Conservation (phyloP, 2,113 vertebrate genomes). For the Oryzias javanicus region DNA sequence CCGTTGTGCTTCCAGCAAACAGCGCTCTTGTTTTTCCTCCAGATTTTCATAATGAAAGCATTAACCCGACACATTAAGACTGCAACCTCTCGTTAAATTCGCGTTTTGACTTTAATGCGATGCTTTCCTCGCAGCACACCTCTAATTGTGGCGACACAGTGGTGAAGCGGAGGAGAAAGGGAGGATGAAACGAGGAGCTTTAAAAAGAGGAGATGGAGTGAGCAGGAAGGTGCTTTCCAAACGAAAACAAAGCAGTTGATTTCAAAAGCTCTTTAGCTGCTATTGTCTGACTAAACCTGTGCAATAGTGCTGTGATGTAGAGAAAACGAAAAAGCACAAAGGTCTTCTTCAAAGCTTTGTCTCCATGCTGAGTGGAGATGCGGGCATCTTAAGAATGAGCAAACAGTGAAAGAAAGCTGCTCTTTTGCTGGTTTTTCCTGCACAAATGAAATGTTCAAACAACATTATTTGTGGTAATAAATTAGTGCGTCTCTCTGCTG, state of each 20-base stretch:
- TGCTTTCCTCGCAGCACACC: slow-evolving; percentile 31
- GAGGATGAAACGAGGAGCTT: slow-evolving; percentile 27
- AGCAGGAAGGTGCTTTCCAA: slow-evolving; percentile 16
- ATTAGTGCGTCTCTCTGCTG: slow-evolving; percentile 15
- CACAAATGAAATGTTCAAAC: slow-evolving; percentile 4
- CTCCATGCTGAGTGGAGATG: slow-evolving; percentile 4
- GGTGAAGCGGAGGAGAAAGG: slow-evolving; percentile 33
- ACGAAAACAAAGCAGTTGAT: slow-evolving; percentile 34
- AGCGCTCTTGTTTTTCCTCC: slow-evolving; percentile 17
- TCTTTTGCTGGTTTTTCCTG: not conserved
- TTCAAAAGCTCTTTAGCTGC: slow-evolving; percentile 17
- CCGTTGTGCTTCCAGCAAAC: slow-evolving; percentile 28
- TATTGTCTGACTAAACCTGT: not conserved
- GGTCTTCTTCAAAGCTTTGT: not conserved
- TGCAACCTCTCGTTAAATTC: slow-evolving; percentile 55
- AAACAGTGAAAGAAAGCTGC: not conserved
- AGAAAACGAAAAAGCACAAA: slow-evolving; percentile 7
- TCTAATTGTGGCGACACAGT: slow-evolving; percentile 30
- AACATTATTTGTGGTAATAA: not conserved
- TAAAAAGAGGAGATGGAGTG: slow-evolving; percentile 20
- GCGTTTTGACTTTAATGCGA: slow-evolving; percentile 36
- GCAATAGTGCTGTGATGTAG: not conserved
- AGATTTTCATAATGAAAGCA: slow-evolving; percentile 50
- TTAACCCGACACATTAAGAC: slow-evolving; percentile 55
- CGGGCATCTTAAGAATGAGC: slow-evolving; percentile 6